phyloP scores from a whole-genome alignment of 2,797 vertebrate species.

The Gallirallus australis region DNA sequence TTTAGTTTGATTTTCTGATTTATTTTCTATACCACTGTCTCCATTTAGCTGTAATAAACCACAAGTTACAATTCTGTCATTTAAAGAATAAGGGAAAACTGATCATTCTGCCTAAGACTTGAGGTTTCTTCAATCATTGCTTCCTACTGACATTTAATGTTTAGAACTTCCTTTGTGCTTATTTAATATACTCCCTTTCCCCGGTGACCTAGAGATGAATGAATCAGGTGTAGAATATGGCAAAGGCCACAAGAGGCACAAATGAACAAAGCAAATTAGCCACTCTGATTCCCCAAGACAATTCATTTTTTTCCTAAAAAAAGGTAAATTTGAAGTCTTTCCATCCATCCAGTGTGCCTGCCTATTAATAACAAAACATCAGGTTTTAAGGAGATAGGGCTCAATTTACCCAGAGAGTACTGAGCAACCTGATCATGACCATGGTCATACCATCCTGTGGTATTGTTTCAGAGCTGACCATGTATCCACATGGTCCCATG shows the following conservation, averaged over 20 bases:
- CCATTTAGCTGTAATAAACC: background rate
- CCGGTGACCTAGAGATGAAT: background rate
- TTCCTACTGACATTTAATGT: background rate
- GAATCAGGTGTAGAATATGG: background rate
- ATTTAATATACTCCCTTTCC: background rate
- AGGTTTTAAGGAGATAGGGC: background rate
- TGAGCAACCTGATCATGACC: background rate
- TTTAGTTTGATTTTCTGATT: background rate
- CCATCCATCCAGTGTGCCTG: background rate
- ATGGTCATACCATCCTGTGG: background rate
- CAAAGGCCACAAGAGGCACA: background rate
- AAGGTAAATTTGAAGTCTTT: background rate
- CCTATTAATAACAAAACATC: background rate
- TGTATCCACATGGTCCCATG: background rate
- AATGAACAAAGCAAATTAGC: background rate
- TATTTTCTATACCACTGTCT: background rate
- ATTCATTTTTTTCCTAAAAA: background rate
- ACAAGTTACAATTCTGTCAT: background rate
- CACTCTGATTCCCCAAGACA: background rate
- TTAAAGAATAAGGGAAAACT: background rate
- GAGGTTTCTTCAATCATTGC: background rate
- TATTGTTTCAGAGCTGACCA: slow-evolving; percentile 12
- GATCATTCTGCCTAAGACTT: background rate
- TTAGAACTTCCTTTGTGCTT: background rate
- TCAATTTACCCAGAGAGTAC: background rate